Conservation (phyloP, 2,113 vertebrate species). For the Sylvicapra grimmia region DNA sequence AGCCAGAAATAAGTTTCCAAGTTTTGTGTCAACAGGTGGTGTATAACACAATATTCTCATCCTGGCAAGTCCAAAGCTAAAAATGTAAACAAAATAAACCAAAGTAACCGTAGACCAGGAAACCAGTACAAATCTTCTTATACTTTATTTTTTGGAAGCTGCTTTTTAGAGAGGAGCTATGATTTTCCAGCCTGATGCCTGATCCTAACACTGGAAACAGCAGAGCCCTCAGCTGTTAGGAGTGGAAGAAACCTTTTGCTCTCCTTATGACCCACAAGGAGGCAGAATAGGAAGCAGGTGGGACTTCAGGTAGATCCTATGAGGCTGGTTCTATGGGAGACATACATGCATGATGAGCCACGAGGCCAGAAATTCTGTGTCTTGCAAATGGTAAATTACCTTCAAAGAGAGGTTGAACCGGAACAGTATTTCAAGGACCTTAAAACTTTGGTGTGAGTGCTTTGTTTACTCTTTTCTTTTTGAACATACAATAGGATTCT, state of each 20-base stretch:
- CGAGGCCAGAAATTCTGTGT: background rate
- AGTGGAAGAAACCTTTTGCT: background rate
- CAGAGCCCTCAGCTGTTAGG: background rate
- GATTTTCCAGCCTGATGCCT: background rate
- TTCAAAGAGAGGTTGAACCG: background rate
- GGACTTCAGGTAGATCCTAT: background rate
- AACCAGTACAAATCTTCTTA: background rate
- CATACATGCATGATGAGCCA: background rate
- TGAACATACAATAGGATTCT: conserved; percentile 60
- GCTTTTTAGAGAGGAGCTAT: background rate
- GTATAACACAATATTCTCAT: background rate
- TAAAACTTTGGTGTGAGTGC: background rate
- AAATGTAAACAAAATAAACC: background rate
- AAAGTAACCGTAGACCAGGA: background rate
- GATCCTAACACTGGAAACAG: background rate
- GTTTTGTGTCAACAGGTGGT: background rate
- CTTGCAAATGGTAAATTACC: background rate
- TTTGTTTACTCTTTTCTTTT: background rate
- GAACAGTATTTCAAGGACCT: background rate
- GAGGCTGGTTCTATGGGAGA: background rate
- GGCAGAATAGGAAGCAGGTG: background rate
- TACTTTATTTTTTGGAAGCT: background rate
- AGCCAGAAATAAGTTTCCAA: background rate
- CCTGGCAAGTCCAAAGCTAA: background rate
- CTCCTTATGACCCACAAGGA: background rate